These are phyloP conservation scores for Augiades crinisus DNA, from an alignment of 2,888 invertebrate genomes.

Conservation along the genomic window DNA sequence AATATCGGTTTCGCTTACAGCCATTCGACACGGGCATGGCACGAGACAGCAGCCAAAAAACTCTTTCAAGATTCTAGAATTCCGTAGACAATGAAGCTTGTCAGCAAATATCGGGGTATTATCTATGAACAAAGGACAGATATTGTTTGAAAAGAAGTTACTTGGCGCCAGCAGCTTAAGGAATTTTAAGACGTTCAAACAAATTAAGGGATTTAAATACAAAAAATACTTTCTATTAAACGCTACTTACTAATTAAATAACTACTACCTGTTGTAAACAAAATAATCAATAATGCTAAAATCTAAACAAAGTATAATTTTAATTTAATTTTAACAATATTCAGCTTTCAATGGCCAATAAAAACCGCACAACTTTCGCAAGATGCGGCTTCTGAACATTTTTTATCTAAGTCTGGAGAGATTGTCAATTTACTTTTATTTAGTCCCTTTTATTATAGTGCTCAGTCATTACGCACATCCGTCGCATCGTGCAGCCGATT, in stretches of 20 bases:
- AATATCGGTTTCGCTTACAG: no score
- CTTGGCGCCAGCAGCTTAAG: conserved; percentile 31
- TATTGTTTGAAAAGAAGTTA: conserved; percentile 33
- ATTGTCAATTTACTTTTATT: conserved; percentile 20
- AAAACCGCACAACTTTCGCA: no score
- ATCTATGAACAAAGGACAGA: conserved; percentile 35
- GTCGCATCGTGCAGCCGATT: conserved; percentile 49
- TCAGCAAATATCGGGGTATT: conserved; percentile 37
- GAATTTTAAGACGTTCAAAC: background rate
- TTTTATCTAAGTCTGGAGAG: background rate
- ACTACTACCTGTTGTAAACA: no score
- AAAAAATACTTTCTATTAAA: no score
- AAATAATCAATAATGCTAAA: no score
- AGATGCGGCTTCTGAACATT: background rate
- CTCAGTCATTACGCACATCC: conserved; percentile 68
- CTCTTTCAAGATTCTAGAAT: conserved; percentile 9
- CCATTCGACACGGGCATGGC: no score
- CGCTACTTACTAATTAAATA: no score
- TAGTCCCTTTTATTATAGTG: conserved; percentile 34
- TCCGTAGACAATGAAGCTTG: conserved; percentile 26
- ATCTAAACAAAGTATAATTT: no score
- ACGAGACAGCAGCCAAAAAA: conserved; percentile 31
- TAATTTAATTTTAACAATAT: no score
- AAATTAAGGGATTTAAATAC: no score
- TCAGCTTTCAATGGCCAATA: no score